Evolutionary conservation across 2,113 vertebrate species (phyloP).

Genomic region (Oryctolagus cuniculus): mOryCun1.1 NC_091441.1:117526501-117527000

Average conservation of each 20-base stretch:
- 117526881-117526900: neutral
- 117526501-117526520: neutral
- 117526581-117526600: neutral
- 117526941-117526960: too few species aligned
- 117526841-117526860: neutral
- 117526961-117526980: too few species aligned
- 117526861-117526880: neutral
- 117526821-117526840: neutral
- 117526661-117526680: neutral
- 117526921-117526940: too few species aligned
- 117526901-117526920: too few species aligned
- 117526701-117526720: neutral
- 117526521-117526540: neutral
- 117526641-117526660: neutral
- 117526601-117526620: neutral
- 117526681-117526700: neutral
- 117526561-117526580: neutral
- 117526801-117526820: neutral
- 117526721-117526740: neutral
- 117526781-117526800: neutral
- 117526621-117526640: neutral
- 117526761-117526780: too few species aligned
- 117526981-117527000: too few species aligned
- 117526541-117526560: neutral
- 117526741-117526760: neutral